These are phyloP conservation scores for Cephus sareptanus DNA, from an alignment of 2,888 invertebrate genomes.

Conservation along the genomic window DNA sequence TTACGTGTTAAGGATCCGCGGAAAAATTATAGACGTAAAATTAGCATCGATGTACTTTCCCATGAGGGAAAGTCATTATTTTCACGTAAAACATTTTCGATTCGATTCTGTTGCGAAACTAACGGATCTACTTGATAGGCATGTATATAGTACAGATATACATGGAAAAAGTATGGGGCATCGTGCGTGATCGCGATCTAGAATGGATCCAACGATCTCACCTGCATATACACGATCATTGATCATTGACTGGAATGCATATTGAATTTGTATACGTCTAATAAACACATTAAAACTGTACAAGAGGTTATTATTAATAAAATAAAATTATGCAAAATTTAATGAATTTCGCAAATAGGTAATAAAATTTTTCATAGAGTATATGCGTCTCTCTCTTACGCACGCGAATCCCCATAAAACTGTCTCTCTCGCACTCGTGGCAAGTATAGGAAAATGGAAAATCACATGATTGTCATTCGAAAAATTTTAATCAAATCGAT, in stretches of 20 bases:
- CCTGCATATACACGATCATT: neutral
- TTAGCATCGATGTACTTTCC: neutral
- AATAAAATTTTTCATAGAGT: slow-evolving; percentile 1
- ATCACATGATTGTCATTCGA: neutral
- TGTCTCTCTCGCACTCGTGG: neutral
- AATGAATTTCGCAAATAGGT: neutral
- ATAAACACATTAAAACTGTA: neutral
- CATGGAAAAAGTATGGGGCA: neutral
- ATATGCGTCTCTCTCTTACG: slow-evolving; percentile 20
- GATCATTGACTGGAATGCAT: neutral
- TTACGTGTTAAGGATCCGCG: neutral
- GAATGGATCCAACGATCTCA: neutral
- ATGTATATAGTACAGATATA: neutral
- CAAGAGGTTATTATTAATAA: neutral
- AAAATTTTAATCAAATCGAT: neutral
- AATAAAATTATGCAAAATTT: neutral
- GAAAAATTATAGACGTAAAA: neutral
- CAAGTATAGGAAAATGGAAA: neutral
- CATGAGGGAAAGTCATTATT: neutral
- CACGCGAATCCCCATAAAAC: slow-evolving; percentile 6
- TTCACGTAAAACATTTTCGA: neutral
- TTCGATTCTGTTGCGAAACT: neutral
- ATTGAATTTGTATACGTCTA: neutral
- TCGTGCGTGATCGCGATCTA: neutral
- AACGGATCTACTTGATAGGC: neutral